Base-by-base conservation (phyloP, 2,113 vertebrate species). In the Strigops habroptila region DNA sequence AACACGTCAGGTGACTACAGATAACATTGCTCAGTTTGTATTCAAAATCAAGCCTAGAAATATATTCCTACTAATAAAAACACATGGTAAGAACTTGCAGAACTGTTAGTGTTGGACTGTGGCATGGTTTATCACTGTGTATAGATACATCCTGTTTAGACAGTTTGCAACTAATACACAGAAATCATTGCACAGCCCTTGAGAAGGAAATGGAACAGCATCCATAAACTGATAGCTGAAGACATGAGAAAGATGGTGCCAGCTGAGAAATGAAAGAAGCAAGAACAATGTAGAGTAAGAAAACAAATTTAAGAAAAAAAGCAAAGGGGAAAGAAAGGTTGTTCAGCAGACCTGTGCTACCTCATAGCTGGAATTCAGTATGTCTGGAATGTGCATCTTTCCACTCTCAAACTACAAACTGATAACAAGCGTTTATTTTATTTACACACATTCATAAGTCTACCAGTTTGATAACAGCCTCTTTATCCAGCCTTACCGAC, bases 251-350 rank as follows among this genome's bases (percentile, higher is more conserved):
- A 78, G 43, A 64, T 17, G 39, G 30, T 39, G 76, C 37, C 80
- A 91, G 60, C 76, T 75, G 31, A 86, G 82, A 92, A 93, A 88
- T 30, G 14, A 77, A 95, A 92, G 73, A 25, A 92, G 86, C 43
- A 78, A 86, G 44, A 92, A 90, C 59, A 71, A 78, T 59, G 64
- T 74, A 30, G 14, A 83, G 7, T 3, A 82, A 46, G 35, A 90
- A 94, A 95, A 67, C 25, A 75, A 77, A 64, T 31, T 37, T 22
- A 74, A 60, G 63, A 22, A 82, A 82, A 95, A 82, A 74, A 37
- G 14, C 35, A 64, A 79, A 79, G 19, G 49, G 41, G 33, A 91
- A 92, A 91, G 62, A 69, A 88, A 73, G 33, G 25, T n/a, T 67
- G 52, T 37, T 64, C 1, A 7, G 76, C 30, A 88, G 55, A 69